These are phyloP conservation scores for Oligia fasciuncula DNA, from an alignment of 2,888 invertebrate genomes.

Conservation along the genomic window DNA sequence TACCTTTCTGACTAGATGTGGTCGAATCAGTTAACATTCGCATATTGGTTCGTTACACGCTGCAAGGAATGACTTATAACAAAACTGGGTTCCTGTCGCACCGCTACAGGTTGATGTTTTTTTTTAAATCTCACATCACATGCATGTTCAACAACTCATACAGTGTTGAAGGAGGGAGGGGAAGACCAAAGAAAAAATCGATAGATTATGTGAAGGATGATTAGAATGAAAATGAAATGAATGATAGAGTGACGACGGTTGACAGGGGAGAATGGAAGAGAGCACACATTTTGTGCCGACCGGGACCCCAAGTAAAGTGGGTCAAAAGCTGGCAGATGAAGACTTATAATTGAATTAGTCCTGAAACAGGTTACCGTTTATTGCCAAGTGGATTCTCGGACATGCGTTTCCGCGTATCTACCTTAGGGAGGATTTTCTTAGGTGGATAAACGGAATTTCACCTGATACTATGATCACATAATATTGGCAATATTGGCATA, in stretches of 20 bases:
- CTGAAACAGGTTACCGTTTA: not conserved
- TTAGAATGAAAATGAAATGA: too few relatives aligned
- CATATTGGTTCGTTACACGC: conserved; percentile 71
- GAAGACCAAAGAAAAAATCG: not conserved
- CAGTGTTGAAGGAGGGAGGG: not conserved
- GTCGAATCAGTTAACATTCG: conserved; percentile 65
- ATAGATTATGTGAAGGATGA: not conserved
- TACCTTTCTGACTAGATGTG: conserved; percentile 79
- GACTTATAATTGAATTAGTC: not conserved
- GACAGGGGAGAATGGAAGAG: not conserved
- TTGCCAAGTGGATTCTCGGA: too few relatives aligned
- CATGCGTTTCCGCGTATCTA: too few relatives aligned
- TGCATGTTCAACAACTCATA: not conserved
- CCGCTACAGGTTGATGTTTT: conserved; percentile 72
- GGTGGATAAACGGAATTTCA: not conserved
- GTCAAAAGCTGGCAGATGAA: not conserved
- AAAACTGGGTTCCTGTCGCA: conserved; percentile 71
- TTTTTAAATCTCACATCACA: not conserved
- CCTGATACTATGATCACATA: not conserved
- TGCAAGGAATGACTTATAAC: conserved; percentile 80
- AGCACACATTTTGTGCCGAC: not conserved
- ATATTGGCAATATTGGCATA: not conserved
- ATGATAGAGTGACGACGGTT: too few relatives aligned
- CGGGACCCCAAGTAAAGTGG: too few relatives aligned
- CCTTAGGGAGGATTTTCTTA: too few relatives aligned